Conservation (phyloP, 2,888 invertebrate species). For the Coleophora flavipennella region DNA sequence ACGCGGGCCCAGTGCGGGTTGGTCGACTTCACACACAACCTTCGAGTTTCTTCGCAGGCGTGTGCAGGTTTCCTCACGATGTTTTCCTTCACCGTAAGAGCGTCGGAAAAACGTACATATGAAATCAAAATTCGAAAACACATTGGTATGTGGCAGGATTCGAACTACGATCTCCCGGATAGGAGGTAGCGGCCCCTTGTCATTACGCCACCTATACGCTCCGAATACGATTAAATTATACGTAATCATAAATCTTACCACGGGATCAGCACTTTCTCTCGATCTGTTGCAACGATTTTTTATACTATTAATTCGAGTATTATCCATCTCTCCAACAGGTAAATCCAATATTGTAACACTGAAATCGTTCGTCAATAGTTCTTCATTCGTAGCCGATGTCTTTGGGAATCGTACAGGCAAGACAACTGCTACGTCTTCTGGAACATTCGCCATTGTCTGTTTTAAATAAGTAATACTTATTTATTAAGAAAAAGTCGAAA, state of each 20-base stretch:
- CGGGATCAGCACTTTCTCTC: constrained; percentile 47
- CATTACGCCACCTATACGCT: no score
- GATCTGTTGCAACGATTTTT: constrained; percentile 34
- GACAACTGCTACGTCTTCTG: constrained; percentile 39
- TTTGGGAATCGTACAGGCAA: constrained; percentile 37
- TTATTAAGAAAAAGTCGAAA: constrained; percentile 3
- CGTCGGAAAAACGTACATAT: no score
- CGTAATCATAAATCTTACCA: constrained; percentile 41
- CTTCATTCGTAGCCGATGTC: constrained; percentile 13
- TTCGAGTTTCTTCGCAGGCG: no score
- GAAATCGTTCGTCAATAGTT: constrained; percentile 54
- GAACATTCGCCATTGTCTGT: constrained; percentile 31
- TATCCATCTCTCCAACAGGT: constrained; percentile 30
- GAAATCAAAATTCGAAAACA: no score
- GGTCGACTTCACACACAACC: no score
- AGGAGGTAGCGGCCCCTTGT: no score
- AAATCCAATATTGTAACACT: constrained; percentile 61
- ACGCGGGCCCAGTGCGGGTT: no score
- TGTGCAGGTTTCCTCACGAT: no score
- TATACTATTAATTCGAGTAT: constrained; percentile 15
- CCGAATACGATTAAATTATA: no score
- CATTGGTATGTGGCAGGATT: no score
- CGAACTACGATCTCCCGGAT: no score
- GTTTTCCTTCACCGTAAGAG: no score
- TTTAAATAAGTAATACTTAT: constrained; percentile 14